These are phyloP conservation scores for Eulemur albifrons DNA, from an alignment of 2,797 vertebrate species.

Conservation along the genomic window DNA sequence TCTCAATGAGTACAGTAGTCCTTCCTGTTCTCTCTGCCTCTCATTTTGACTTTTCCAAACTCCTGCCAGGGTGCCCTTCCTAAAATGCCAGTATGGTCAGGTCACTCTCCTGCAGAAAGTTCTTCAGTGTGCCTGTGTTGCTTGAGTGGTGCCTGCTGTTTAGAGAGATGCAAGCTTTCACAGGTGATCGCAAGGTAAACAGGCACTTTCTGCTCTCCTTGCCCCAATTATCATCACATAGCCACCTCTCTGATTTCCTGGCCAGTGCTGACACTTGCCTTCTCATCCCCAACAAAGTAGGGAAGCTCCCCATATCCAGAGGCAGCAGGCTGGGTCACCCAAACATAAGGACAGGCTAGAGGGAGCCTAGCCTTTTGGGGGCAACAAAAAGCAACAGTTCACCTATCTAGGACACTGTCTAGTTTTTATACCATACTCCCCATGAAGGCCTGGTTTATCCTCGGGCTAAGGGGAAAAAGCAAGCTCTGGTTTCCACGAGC, in stretches of 20 bases:
- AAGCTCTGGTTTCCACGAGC: background rate
- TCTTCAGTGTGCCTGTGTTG: background rate
- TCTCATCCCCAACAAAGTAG: background rate
- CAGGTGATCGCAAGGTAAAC: background rate
- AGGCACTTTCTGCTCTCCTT: background rate
- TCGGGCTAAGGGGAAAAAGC: background rate
- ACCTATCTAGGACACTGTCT: background rate
- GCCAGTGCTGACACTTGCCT: background rate
- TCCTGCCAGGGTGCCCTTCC: background rate
- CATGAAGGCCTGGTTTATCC: background rate
- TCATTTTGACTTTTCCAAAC: background rate
- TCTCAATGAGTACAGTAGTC: background rate
- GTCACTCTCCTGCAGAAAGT: background rate
- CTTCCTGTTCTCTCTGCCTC: background rate
- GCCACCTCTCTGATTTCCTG: background rate
- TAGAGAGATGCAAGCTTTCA: background rate
- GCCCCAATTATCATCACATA: background rate
- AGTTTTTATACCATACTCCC: background rate
- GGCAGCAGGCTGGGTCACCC: background rate
- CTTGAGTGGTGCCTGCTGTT: background rate
- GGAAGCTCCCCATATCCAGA: background rate
- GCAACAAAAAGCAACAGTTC: background rate
- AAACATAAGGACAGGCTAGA: background rate
- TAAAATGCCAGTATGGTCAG: background rate
- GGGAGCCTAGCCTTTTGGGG: background rate